These are phyloP conservation scores for Mandrillus leucophaeus DNA, from an alignment of 2,113 vertebrate genomes.

Conservation along the genomic window DNA sequence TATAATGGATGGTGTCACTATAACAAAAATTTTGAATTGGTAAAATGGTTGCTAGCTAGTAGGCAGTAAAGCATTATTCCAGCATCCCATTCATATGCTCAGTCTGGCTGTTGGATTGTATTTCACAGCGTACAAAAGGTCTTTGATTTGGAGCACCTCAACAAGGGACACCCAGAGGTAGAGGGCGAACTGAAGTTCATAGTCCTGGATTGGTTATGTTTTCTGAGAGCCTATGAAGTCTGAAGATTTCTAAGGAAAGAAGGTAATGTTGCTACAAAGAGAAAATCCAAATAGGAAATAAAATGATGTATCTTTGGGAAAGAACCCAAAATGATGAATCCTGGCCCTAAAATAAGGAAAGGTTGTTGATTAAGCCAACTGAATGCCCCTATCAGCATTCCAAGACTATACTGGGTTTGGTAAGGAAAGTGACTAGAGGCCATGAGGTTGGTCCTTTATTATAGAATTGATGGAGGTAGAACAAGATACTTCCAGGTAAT, in stretches of 20 bases:
- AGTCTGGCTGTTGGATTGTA: neutral
- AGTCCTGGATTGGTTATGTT: neutral
- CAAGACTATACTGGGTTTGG: neutral
- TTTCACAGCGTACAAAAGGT: neutral
- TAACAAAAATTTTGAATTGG: neutral
- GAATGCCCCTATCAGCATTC: neutral
- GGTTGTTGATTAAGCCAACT: neutral
- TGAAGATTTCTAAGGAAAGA: neutral
- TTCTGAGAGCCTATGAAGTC: neutral
- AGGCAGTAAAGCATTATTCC: neutral
- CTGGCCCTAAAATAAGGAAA: neutral
- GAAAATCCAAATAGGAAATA: neutral
- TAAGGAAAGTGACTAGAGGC: neutral
- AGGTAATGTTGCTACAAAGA: neutral
- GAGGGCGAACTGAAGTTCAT: neutral
- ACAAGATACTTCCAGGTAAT: conserved; percentile 11
- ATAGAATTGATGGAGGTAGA: neutral
- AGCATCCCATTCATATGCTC: neutral
- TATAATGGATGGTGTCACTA: neutral
- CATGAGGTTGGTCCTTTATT: neutral
- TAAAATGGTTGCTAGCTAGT: neutral
- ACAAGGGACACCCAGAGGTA: neutral
- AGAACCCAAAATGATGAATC: neutral
- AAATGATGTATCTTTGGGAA: neutral
- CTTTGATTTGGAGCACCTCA: neutral